Conservation (phyloP, 1,140 invertebrate species). For the Drosophila ficusphila region DNA sequence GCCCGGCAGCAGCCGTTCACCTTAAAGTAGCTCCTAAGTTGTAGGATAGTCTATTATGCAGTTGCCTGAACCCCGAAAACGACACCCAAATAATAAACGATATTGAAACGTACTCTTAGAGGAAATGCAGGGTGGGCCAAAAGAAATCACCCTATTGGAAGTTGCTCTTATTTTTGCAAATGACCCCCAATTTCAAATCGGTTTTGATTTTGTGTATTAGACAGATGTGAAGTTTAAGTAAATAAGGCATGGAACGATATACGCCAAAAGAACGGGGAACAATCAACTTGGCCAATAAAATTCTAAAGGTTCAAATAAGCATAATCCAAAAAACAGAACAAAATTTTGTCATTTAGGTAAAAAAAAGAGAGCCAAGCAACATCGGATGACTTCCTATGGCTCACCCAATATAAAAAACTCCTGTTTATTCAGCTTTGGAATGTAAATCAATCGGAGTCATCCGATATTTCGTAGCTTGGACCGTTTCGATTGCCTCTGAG, state of each 20-base stretch:
- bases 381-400: too few species aligned
- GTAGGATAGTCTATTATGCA: constrained; percentile 50
- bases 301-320: too few species aligned
- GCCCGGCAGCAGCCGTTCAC: constrained; percentile 45
- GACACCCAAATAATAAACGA: constrained; percentile 20
- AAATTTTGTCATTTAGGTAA: too few species aligned
- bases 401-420: too few species aligned
- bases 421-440: constrained; percentile 11
- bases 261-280: neutral
- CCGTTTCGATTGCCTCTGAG: constrained; percentile 6
- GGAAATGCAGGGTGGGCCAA: too few species aligned
- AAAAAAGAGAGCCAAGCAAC: too few species aligned
- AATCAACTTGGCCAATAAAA: too few species aligned
- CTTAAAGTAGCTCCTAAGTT: constrained; percentile 54
- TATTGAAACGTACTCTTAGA: neutral
- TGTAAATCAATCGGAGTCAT: constrained; percentile 57
- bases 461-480: constrained; percentile 29
- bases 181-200: too few species aligned
- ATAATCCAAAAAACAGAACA: too few species aligned
- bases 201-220: too few species aligned
- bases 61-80: constrained; percentile 21
- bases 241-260: neutral
- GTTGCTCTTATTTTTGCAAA: too few species aligned
- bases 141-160: too few species aligned
- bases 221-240: neutral